Conservation (phyloP, 2,888 invertebrate genomes). For the Drosophila algonquin region DNA sequence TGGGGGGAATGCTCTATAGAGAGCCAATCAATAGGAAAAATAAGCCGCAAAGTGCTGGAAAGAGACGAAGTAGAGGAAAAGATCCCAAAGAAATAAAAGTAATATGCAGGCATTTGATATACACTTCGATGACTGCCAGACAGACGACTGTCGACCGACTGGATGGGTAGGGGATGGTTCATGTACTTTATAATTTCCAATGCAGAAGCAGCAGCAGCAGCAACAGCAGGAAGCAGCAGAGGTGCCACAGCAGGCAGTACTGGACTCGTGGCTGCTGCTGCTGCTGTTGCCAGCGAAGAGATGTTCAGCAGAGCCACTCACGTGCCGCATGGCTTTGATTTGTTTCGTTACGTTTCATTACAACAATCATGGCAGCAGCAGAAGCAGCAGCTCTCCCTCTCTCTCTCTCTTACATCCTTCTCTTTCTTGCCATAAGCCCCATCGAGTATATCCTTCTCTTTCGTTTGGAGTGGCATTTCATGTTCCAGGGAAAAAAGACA, state of each 20-base stretch:
- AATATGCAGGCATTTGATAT: conserved; percentile 70
- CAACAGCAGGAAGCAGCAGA: neutral
- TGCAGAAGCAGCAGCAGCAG: neutral
- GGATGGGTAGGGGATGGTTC: neutral
- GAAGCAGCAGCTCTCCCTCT: neutral
- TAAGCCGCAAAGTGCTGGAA: conserved; percentile 46
- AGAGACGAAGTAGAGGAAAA: neutral
- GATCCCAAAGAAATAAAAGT: conserved; percentile 45
- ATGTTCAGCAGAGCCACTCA: conserved; percentile 52
- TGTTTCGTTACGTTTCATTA: conserved; percentile 77
- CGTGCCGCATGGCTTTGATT: conserved; percentile 78
- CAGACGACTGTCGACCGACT: too few relatives aligned
- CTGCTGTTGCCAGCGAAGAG: too few relatives aligned
- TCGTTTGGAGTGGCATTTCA: conserved; percentile 29
- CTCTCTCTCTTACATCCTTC: conserved; percentile 6
- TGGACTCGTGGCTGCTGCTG: neutral
- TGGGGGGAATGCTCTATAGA: conserved; percentile 34
- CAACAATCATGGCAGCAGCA: conserved; percentile 60
- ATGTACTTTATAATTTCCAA: conserved; percentile 69
- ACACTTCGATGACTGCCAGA: conserved; percentile 54
- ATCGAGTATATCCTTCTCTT: neutral
- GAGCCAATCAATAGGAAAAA: conserved; percentile 65
- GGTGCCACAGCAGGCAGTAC: neutral
- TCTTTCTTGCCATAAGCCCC: neutral
- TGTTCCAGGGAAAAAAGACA: conserved; percentile 26